Evolutionary conservation across 2,888 invertebrate species (phyloP).

Genomic region (Phymatocera aterrima): DNA sequence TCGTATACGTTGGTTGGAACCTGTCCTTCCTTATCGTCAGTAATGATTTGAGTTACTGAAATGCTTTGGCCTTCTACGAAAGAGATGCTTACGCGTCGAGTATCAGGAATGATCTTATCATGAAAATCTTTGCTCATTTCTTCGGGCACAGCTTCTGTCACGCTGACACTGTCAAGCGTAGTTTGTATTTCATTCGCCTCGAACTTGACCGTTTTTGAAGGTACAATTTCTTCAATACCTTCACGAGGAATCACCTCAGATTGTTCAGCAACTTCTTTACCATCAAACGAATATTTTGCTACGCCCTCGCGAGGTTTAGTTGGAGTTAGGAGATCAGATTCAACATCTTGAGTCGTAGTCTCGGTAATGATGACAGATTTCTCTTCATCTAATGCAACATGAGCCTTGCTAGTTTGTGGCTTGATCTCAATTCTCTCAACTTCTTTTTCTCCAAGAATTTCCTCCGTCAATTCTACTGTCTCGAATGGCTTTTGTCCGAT

Average conservation of each 20-base stretch:
- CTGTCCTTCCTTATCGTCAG: slow-evolving; percentile 69
- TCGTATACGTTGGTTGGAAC: slow-evolving; percentile 57
- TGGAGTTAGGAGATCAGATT: slow-evolving; percentile 54
- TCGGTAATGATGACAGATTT: slow-evolving; percentile 62
- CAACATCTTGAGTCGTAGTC: slow-evolving; percentile 60
- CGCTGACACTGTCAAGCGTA: slow-evolving; percentile 73
- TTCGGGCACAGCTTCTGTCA: slow-evolving; percentile 69
- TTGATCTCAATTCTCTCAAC: slow-evolving; percentile 65
- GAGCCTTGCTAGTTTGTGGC: slow-evolving; percentile 70
- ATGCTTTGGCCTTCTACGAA: slow-evolving; percentile 70
- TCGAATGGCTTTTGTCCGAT: slow-evolving; percentile 73
- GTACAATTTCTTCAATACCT: slow-evolving; percentile 61
- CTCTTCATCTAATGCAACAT: slow-evolving; percentile 71
- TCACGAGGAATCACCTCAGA: slow-evolving; percentile 61
- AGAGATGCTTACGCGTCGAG: slow-evolving; percentile 63
- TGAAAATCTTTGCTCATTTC: slow-evolving; percentile 58
- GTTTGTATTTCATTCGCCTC: slow-evolving; percentile 75
- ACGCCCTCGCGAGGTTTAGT: slow-evolving; percentile 59
- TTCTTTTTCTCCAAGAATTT: slow-evolving; percentile 75
- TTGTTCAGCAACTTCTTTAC: slow-evolving; percentile 73
- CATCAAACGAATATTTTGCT: slow-evolving; percentile 70
- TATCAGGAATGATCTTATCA: slow-evolving; percentile 61
- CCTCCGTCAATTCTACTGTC: slow-evolving; percentile 72
- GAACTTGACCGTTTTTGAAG: slow-evolving; percentile 67
- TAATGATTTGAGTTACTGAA: slow-evolving; percentile 67